Percentiles rank a stretch among this genome's conserved stretches.
These are phyloP conservation scores for Deilephila porcellus DNA, from an alignment of 2,888 invertebrate genomes.

Conservation along the genomic window DNA sequence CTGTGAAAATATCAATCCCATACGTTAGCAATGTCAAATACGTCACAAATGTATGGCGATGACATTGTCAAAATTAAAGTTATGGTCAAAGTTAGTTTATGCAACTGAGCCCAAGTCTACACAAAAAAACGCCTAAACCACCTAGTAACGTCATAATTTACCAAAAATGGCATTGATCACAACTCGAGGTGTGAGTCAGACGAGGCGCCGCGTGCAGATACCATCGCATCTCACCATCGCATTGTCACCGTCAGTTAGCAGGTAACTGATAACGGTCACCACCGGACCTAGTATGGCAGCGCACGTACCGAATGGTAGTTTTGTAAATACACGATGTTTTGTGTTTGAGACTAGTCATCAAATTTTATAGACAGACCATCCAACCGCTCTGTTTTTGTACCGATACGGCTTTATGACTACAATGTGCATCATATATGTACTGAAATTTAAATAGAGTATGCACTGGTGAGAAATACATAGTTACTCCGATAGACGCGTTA, in stretches of 20 bases:
- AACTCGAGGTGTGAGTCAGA: constrained; percentile 15
- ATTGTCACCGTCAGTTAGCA: constrained; percentile 11
- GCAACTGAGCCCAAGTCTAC: background rate
- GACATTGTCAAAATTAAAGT: too few relatives aligned
- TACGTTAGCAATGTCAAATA: too few relatives aligned
- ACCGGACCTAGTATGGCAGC: constrained; percentile 11
- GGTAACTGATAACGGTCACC: constrained; percentile 20
- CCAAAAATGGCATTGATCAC: background rate
- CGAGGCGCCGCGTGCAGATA: constrained; percentile 15
- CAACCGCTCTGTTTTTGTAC: too few relatives aligned
- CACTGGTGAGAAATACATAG: too few relatives aligned
- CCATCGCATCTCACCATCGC: constrained; percentile 21
- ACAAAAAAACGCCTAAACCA: background rate
- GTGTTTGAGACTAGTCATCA: background rate
- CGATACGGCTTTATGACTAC: too few relatives aligned
- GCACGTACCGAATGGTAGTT: background rate
- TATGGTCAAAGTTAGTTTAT: too few relatives aligned
- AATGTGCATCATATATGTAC: too few relatives aligned
- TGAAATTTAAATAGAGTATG: too few relatives aligned
- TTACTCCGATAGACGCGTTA: too few relatives aligned
- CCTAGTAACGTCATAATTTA: background rate
- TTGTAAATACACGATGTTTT: background rate
- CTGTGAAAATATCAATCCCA: too few relatives aligned
- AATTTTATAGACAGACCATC: too few relatives aligned
- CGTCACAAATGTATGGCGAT: too few relatives aligned